Evolutionary conservation across 2,797 vertebrate genomes (phyloP).

Genomic region (Dicrostonyx torquatus): DNA sequence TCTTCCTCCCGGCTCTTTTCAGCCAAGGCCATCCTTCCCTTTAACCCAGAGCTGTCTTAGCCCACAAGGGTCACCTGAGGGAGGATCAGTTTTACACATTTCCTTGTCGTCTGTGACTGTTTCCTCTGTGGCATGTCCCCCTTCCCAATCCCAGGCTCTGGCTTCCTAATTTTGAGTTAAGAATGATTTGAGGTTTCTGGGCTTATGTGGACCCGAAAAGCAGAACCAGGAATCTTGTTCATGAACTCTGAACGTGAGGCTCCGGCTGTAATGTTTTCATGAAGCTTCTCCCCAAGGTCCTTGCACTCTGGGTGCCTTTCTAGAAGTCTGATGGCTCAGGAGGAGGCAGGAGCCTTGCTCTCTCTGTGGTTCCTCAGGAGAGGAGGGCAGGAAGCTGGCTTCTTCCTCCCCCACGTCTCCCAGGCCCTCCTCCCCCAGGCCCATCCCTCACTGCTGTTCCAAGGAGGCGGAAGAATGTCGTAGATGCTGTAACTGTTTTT

Average conservation of each 20-base stretch:
- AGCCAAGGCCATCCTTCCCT: background rate
- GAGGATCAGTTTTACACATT: background rate
- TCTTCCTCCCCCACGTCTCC: conserved; percentile 46
- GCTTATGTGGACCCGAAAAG: accelerated
- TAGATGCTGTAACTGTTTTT: conserved; percentile 84
- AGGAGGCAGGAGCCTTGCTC: background rate
- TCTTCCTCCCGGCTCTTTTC: background rate
- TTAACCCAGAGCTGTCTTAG: background rate
- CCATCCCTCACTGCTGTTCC: conserved; percentile 84
- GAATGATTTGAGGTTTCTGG: background rate
- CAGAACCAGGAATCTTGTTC: background rate
- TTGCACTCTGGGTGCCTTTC: background rate
- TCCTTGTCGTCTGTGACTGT: background rate
- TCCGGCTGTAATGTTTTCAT: accelerated
- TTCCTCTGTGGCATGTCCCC: background rate
- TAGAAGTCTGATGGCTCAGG: background rate
- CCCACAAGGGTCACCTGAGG: background rate
- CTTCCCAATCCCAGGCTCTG: background rate
- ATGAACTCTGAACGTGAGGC: background rate
- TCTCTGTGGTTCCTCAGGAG: conserved; percentile 69
- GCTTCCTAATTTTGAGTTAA: too few relatives aligned
- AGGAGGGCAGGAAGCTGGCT: conserved; percentile 73
- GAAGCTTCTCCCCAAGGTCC: background rate
- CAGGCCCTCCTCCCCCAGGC: background rate
- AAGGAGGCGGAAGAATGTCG: conserved; percentile 80